Base-by-base conservation (phyloP, 2,797 vertebrate genomes). In the Nyctibius grandis region DNA sequence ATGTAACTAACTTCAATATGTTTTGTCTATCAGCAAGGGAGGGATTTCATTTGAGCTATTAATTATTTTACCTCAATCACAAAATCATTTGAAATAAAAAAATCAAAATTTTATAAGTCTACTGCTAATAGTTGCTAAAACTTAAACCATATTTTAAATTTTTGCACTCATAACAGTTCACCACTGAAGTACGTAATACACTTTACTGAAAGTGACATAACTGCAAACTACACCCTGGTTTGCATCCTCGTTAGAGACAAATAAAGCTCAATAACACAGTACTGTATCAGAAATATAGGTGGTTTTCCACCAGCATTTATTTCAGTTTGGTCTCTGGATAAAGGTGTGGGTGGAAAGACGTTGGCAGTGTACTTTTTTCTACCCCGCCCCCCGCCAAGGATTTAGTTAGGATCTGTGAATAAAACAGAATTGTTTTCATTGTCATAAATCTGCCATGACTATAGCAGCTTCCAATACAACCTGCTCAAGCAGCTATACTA, bases 391-490 rank as follows among this genome's bases (percentile, higher is more conserved):
- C n/a, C n/a, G n/a, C n/a, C n/a, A n/a, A 76, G 54, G 42, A 84
- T 95, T 96, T 90, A 65, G 57, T 75, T 93, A 72, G 64, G 61
- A 80, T 89, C 18, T 50, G 45, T 48, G 73, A 95, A 68, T 89
- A 88, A 85, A 92, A 78, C 65, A 83, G 29, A 68, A 69, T 86
- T 83, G 19, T 61, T 94, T 96, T 95, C 79, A 63, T 85, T 93
- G 91, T 92, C 75, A 50, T 83, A 59, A 78, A 84, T 33, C 77
- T 94, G 85, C 89, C 15, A 8, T 38, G 51, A 61, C 86, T 83
- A 11, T n/a, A 87, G 88, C 40, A 47, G 48, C 51, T 93, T 95
- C 47, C 34, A 80, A 19, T 80, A 29, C 8, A 74, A 29, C 68
- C 40, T 1, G 7, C 87, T 92, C 67, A 88, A 69, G 40, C 47